Conservation (phyloP, 2,797 vertebrate genomes). For the Anableps anableps region DNA sequence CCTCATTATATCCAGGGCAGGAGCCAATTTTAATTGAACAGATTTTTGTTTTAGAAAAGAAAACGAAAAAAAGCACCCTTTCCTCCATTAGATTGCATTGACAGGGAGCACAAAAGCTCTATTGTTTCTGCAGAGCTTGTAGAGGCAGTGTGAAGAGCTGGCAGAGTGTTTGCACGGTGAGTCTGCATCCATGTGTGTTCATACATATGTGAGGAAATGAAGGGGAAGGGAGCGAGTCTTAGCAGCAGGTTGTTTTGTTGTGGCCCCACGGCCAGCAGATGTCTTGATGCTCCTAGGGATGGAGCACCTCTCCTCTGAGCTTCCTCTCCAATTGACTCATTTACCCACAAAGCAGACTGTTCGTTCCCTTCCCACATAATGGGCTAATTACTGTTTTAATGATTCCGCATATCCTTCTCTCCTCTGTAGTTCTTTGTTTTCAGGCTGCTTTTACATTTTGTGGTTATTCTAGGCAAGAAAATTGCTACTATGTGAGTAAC, state of each 20-base stretch:
- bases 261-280: conserved; percentile 77
- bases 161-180: conserved; percentile 52
- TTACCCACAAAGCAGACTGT: conserved; percentile 81
- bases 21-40: conserved; percentile 80
- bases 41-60: conserved; percentile 70
- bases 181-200: conserved; percentile 52
- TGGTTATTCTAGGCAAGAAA: conserved; percentile 25
- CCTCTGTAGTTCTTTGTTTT: conserved; percentile 57
- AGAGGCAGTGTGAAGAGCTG: conserved; percentile 75
- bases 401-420: conserved; percentile 60
- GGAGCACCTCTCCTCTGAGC: conserved; percentile 74
- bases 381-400: conserved; percentile 82
- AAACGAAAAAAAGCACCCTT: conserved; percentile 59
- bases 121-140: conserved; percentile 78
- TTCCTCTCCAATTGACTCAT: conserved; percentile 81
- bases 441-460: conserved; percentile 26
- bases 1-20: conserved; percentile 81
- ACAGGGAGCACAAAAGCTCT: conserved; percentile 76
- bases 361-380: conserved; percentile 75
- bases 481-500: conserved; percentile 3
- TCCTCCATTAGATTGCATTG: conserved; percentile 80
- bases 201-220: conserved; percentile 39
- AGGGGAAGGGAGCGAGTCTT: conserved; percentile 25
- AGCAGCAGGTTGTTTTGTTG: conserved; percentile 78
- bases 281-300: conserved; percentile 71